Percentiles rank a stretch among this genome's conserved stretches.
Evolutionary conservation across 2,113 vertebrate genomes (phyloP).

Genomic region (Dermatemys mawii): DNA sequence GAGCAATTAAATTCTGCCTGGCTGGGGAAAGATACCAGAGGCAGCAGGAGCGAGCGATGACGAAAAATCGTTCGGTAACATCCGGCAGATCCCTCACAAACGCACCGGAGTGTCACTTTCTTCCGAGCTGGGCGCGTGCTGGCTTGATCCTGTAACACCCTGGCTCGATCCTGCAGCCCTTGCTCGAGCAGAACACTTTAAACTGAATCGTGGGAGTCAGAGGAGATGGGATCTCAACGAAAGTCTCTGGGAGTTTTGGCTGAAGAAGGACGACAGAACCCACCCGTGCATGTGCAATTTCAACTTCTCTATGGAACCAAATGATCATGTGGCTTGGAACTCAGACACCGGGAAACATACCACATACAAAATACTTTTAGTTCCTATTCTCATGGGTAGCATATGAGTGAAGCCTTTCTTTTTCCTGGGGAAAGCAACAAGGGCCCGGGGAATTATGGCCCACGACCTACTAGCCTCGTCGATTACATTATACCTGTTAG

Average conservation of each 20-base stretch:
- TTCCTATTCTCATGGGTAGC: background rate
- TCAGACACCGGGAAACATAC: rapidly evolving
- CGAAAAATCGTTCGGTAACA: constrained; percentile 51
- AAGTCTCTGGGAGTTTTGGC: rapidly evolving
- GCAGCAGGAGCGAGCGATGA: constrained; percentile 35
- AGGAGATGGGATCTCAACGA: background rate
- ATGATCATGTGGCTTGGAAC: background rate
- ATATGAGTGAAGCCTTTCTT: background rate
- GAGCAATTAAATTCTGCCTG: constrained; percentile 41
- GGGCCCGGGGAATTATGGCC: background rate
- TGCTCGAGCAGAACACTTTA: background rate
- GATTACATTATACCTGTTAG: background rate
- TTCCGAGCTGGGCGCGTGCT: rapidly evolving
- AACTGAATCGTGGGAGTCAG: background rate
- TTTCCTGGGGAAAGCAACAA: background rate
- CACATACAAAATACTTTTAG: rapidly evolving
- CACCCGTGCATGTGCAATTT: rapidly evolving
- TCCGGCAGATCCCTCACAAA: constrained; percentile 35
- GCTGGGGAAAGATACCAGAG: constrained; percentile 29
- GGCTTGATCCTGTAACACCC: rapidly evolving
- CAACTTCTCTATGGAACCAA: background rate
- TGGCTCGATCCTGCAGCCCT: background rate
- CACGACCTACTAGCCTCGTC: rapidly evolving
- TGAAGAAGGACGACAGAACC: background rate
- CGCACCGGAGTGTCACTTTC: constrained; percentile 6